phyloP scores from a whole-genome alignment of 92 coral and sea anemone genomes.

The Parazoanthus darwini region DNA sequence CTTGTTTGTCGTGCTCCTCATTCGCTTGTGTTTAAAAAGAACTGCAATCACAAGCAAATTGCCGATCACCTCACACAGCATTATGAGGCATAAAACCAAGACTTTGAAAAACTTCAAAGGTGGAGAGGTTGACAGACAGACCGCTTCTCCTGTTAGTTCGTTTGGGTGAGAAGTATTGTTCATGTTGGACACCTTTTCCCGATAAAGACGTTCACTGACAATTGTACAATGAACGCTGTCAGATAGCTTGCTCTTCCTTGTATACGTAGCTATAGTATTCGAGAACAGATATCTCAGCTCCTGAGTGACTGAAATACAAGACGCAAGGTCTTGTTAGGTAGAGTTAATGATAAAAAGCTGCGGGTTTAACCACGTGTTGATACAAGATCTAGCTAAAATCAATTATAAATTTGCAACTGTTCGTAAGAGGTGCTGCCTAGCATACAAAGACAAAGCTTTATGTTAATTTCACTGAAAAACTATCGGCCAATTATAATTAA shows the following conservation, averaged over 20 bases:
- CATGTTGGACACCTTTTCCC: neutral
- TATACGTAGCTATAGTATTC: too few species aligned
- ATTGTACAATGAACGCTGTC: neutral
- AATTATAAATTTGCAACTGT: neutral
- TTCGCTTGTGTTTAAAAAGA: slow-evolving; percentile 9
- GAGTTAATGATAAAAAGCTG: neutral
- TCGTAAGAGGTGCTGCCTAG: neutral
- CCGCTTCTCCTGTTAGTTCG: neutral
- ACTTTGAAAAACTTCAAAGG: slow-evolving; percentile 5
- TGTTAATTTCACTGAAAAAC: neutral
- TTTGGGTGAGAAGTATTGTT: slow-evolving; percentile 28
- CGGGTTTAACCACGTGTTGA: neutral
- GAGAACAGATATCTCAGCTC: neutral
- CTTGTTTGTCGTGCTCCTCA: slow-evolving; percentile 37
- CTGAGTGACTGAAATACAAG: neutral
- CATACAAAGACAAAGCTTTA: neutral
- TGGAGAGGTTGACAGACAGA: slow-evolving; percentile 15
- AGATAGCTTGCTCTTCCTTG: too few species aligned
- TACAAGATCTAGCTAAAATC: neutral
- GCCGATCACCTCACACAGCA: slow-evolving; percentile 28
- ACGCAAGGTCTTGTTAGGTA: neutral
- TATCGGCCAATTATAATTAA: neutral
- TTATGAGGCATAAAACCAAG: slow-evolving; percentile 13
- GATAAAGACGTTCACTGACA: neutral
- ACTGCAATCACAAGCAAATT: slow-evolving; percentile 28